Base-by-base conservation (phyloP, 1,140 invertebrate species). In the Drosophila simulans region DNA sequence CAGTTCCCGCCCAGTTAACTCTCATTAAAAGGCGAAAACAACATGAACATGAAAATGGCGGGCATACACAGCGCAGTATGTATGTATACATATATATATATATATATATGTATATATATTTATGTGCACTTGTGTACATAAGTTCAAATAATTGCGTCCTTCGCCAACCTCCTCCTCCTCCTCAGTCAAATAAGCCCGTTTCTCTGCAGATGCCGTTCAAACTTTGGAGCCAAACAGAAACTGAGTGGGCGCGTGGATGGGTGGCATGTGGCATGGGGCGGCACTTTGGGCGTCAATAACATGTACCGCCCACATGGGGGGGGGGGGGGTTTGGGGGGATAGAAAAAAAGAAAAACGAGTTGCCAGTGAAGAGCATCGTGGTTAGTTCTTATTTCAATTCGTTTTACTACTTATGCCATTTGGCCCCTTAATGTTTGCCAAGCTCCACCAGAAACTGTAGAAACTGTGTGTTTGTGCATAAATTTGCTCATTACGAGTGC, bases 1-100 rank as follows among this genome's bases (percentile, higher is more conserved):
- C 40, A 43, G 12, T 51, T 64, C 55, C 25, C 49, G 55, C 39
- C 58, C 76, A 75, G 55, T 71, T 71, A 54, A 48, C 55, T 76
- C 71, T 71, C 49, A 71, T 57, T 80, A 53, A 60, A 54, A 15
- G 35, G 12, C 34, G 39, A 34, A 25, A 46, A 37, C 42, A 54
- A 48, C 52, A 13, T n/a, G 46, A 22, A 22, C 20, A 22, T 22
- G 20, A 22, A 22, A 2, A 22, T 5, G 12, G 13, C 12, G 0
- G 11, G 35, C 35, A 37, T 4, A 37, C 10, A 35, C 22, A 40
- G 17, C 57, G 20, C 13, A 39, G 8, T 10, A 22, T 22, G 20
- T 22, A 22, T 22, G 20, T 22, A 22, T 22, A 22, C 0, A 22
- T 22, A 22, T 22, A 3, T 22, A 31, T 31, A 27, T 10, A 8